Percentiles rank a stretch among this genome's conserved stretches.
These are phyloP conservation scores for Ia io DNA, from an alignment of 2,113 vertebrate genomes.

Conservation along the genomic window DNA sequence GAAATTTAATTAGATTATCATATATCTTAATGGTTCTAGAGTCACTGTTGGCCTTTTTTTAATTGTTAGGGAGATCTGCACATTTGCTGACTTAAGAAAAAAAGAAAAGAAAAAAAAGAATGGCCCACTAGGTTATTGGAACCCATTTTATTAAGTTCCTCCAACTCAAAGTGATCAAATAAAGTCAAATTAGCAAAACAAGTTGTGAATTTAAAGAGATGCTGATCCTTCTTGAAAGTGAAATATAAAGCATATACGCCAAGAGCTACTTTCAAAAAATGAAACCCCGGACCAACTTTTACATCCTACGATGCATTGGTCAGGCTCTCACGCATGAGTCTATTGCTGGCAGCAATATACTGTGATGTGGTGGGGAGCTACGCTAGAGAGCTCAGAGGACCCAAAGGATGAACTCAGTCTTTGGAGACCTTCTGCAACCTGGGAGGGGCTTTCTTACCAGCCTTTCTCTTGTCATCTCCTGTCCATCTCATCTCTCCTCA, in stretches of 20 bases:
- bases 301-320: background rate
- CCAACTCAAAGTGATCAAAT: background rate
- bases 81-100: constrained; percentile 22
- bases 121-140: background rate
- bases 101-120: background rate
- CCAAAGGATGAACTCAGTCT: background rate
- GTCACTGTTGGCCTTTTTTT: constrained; percentile 9
- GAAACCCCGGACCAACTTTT: background rate
- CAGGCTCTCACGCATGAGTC: background rate
- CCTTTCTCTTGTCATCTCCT: background rate
- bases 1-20: constrained; percentile 54
- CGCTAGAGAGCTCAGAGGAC: background rate
- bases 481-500: background rate
- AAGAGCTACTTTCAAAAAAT: constrained; percentile 19
- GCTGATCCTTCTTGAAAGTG: background rate
- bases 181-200: constrained; percentile 11
- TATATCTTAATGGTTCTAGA: constrained; percentile 11
- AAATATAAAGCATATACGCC: background rate
- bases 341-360: background rate
- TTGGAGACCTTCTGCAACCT: background rate
- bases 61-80: constrained; percentile 39
- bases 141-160: background rate
- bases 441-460: background rate
- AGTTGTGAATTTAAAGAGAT: background rate
- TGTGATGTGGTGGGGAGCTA: background rate